Base-by-base conservation (phyloP, 1,140 invertebrate genomes). In the Papilio glaucus region DNA sequence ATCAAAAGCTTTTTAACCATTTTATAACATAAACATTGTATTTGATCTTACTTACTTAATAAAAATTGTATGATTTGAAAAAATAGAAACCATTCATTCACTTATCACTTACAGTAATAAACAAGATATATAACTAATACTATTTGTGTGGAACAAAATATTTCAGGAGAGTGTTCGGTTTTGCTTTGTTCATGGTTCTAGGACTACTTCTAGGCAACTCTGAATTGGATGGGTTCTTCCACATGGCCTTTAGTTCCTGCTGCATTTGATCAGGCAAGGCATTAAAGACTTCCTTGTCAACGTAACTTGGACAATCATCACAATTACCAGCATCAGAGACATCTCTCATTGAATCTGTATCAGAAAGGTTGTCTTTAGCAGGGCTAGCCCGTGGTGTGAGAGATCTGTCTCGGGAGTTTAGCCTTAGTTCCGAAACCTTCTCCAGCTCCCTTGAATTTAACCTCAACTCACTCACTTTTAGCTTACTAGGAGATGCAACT, bases 121-220 rank as follows among this genome's bases (percentile, higher is more conserved):
- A 91, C 88, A 90, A 90, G 82, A 86, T 89, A 86, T 88, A 81
- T 88, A 86, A 86, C 83, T 88, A 91, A 89, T 91, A 91, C 87
- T 92, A 94, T 94, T 95, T 95, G 83, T 95, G 94, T 81, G 94
- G 94, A 83, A 95, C 91, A 87, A 96, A 95, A 92, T 95, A 96
- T 91, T 95, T 94, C 85, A 95, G 92, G 72, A 93, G 94, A 94
- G 86, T 86, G 86, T 94, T 94, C 70, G 90, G 79, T 87, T 92
- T 92, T 73, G 85, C 76, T 89, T 91, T 91, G 86, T 91, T 92
- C 80, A 82, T 80, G 68, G 77, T 88, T 84, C 88, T 92, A 24
- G 87, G 84, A 83, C 89, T 93, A 84, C 93, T 94, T 74, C 92
- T 88, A 24, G 87, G 80, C 74, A 87, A 68, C 26, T 85, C 87